Base-by-base conservation (phyloP, 2,113 vertebrate genomes). In the Martes martes region DNA sequence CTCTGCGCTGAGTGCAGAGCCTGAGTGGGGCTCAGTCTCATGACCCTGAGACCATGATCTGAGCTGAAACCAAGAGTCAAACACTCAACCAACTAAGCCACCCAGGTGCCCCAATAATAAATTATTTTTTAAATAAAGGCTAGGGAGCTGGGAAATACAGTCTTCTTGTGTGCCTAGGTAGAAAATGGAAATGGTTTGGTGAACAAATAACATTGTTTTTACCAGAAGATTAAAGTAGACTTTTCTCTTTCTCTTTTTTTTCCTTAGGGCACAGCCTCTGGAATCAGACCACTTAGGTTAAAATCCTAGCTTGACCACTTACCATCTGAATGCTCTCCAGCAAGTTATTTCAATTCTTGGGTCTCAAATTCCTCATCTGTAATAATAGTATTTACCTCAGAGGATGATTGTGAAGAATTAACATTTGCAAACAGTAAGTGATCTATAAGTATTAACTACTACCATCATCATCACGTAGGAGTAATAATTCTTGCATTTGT, bases 291-390 rank as follows among this genome's bases (percentile, higher is more conserved):
- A 78, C 63, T 80, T 81, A 67, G n/a, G 95, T 85, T 69, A 76
- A 93, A 89, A 55, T 89, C 45, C 61, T 93, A 61, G 71, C 80
- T 85, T 73, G 23, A 79, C 84, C 50, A 69, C 50, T 36, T 69
- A 19, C 6, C 19, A 50, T 69, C 78, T 91, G 82, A 95, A 78
- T 39, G 36, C 69, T 83, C 47, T 92, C 21, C 67, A 67, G 47
- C 57, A 92, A 92, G 26, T 81, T 65, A 33, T 31, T 79, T 90
- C 16, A 61, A 65, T 80, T 71, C 80, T 79, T n/a, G 26, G 59
- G 7, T 79, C 45, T 96, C 52, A 74, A 45, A 88, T 95, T 94
- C 57, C 21, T 92, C 76, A 88, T 88, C 67, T 89, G 19, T 78
- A 76, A 36, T 57, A 83, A 47, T 50, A 69, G 15, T 92, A 78